phyloP scores from a whole-genome alignment of 2,888 invertebrate species.

The Amphipyra berbera region DNA sequence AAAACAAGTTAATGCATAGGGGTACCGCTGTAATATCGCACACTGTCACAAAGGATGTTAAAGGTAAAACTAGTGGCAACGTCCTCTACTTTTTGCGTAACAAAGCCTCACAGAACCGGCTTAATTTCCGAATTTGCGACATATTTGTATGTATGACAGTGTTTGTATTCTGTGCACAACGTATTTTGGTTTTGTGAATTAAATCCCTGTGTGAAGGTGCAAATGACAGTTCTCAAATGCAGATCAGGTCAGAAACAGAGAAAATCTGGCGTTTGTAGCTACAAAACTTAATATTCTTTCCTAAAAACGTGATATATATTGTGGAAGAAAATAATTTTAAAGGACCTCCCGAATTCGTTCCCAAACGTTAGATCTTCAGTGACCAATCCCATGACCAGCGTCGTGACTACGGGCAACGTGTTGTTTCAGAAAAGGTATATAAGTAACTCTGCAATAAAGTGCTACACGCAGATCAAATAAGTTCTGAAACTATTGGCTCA shows the following conservation, averaged over 20 bases:
- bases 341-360: too few species aligned
- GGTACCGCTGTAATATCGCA: constrained; percentile 13
- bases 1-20: constrained; percentile 1
- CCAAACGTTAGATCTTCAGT: too few species aligned
- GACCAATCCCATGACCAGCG: too few species aligned
- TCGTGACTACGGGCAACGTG: too few species aligned
- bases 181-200: constrained; percentile 55
- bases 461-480: too few species aligned
- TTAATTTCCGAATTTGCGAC: constrained; percentile 59
- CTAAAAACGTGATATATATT: neutral
- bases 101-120: constrained; percentile 44
- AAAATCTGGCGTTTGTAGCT: constrained; percentile 16
- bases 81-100: constrained; percentile 56
- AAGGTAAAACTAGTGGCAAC: constrained; percentile 53
- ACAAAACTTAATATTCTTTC: constrained; percentile 10
- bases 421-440: too few species aligned
- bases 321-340: too few species aligned
- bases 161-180: constrained; percentile 46
- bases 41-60: constrained; percentile 37
- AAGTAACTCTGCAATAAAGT: too few species aligned
- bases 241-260: constrained; percentile 34
- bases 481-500: too few species aligned
- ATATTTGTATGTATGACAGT: constrained; percentile 56
- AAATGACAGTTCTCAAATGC: constrained; percentile 42
- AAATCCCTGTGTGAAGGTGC: constrained; percentile 49